Evolutionary conservation across 2,113 vertebrate genomes (phyloP), one percentile per base, ranked within the genome.

Genomic region (Myotis davidii): DNA sequence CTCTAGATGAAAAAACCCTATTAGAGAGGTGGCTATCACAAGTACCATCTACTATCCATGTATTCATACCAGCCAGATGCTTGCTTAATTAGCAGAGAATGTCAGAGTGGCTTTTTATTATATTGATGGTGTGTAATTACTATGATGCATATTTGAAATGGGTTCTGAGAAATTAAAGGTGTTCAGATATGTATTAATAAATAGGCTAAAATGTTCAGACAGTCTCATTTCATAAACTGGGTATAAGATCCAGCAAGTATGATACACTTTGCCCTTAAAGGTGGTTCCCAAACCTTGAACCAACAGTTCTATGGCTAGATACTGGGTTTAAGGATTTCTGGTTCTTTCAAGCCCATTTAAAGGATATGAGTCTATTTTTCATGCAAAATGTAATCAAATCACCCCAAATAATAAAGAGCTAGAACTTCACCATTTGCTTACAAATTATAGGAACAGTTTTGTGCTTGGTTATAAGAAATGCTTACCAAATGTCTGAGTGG

Each of bases 101-200:
- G 9, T 81, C 39, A 73, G 23, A 79, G 69, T 70, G 69, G 20
- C 7, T 52, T 96, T 90, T 82, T 64, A 76, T 74, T 95, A 84
- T 59, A 86, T n/a, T 79, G 42, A 73, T 56, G 50, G 72, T 6
- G 90, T 67, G 12, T 74, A 84, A 56, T 73, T 52, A 86, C 37
- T 27, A 77, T 78, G 59, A 82, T 34, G 18, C 54, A 76, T 77
- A 42, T 72, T 64, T 48, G 13, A 89, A 88, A 85, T 52, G 27
- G 21, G 17, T 81, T 72, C 67, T 86, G 45, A 95, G 81, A 90
- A 92, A 94, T 82, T 42, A 70, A 48, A 91, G 14, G 50, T 85
- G 52, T 32, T 74, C 12, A 69, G 48, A 23, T 17, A 65, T 6
- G 20, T 61, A 54, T 67, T 64, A 65, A 67, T 25, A 52, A 16